A percentile compares a stretch with the other conserved stretches of the same genome.
phyloP scores from a whole-genome alignment of 2,113 vertebrate species.

The Caracal caracal region DNA sequence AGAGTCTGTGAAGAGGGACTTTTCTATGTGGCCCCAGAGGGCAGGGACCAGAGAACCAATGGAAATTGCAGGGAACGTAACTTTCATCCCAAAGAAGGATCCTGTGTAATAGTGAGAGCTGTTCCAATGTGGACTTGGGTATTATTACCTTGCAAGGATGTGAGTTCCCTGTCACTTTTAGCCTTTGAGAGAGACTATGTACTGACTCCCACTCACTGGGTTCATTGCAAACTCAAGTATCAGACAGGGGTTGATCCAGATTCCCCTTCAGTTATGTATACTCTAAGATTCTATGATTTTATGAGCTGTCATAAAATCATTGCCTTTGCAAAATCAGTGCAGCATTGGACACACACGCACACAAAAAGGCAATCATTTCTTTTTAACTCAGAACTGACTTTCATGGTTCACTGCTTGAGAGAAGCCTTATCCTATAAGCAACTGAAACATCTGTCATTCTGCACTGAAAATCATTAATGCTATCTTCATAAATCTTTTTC shows the following conservation, averaged over 20 bases:
- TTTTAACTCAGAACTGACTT: constrained; percentile 21
- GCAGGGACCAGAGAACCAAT: neutral
- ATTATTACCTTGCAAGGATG: neutral
- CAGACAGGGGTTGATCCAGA: neutral
- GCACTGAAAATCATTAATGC: neutral
- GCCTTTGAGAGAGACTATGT: neutral
- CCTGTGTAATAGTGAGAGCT: neutral
- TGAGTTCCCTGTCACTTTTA: neutral
- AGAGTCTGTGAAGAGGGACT: neutral
- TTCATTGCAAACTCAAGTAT: neutral
- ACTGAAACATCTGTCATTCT: neutral
- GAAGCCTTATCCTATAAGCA: neutral
- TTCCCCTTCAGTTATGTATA: neutral
- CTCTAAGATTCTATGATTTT: neutral
- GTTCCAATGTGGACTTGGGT: neutral
- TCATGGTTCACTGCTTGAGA: neutral
- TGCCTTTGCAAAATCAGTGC: constrained; percentile 6
- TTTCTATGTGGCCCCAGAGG: neutral
- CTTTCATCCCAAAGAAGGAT: neutral
- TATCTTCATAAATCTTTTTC: neutral
- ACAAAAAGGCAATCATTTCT: neutral
- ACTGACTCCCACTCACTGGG: neutral
- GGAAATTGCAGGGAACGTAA: neutral
- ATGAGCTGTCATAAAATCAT: constrained; percentile 27
- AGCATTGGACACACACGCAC: neutral